phyloP scores from a whole-genome alignment of 2,797 vertebrate species.

The Syngnathus rostellatus region DNA sequence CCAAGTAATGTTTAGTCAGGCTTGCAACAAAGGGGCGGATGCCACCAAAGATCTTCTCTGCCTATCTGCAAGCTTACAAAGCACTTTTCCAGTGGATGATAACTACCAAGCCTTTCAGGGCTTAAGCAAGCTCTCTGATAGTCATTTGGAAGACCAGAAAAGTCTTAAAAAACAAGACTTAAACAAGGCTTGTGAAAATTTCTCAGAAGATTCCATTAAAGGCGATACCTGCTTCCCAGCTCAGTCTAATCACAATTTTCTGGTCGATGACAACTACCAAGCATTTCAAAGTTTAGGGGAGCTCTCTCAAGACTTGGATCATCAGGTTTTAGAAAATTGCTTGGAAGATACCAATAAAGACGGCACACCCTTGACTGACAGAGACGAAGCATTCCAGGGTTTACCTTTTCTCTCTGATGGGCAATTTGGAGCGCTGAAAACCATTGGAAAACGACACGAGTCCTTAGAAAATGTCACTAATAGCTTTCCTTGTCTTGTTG shows the following conservation, averaged over 20 bases:
- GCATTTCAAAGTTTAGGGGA: background rate
- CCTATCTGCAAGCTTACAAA: background rate
- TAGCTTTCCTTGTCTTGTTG: too few species aligned
- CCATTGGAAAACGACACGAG: too few species aligned
- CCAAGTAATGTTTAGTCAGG: background rate
- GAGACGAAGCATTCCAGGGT: too few species aligned
- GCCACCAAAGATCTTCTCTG: background rate
- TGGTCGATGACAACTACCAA: background rate
- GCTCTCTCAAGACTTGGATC: background rate
- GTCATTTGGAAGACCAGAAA: background rate
- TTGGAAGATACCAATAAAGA: too few species aligned
- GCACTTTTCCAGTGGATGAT: background rate
- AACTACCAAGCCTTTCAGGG: slow-evolving; percentile 27
- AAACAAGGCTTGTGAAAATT: background rate
- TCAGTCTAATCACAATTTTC: background rate
- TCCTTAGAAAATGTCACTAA: too few species aligned
- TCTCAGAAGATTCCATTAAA: too few species aligned
- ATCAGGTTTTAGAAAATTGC: too few species aligned
- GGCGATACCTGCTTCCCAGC: too few species aligned
- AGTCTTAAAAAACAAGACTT: background rate
- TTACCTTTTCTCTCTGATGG: too few species aligned
- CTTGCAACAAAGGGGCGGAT: background rate
- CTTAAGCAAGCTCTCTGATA: background rate
- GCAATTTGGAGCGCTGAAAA: too few species aligned
- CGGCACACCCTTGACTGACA: too few species aligned